phyloP scores from a whole-genome alignment of 1,140 invertebrate species.

The Drosophila micromelanica region DNA sequence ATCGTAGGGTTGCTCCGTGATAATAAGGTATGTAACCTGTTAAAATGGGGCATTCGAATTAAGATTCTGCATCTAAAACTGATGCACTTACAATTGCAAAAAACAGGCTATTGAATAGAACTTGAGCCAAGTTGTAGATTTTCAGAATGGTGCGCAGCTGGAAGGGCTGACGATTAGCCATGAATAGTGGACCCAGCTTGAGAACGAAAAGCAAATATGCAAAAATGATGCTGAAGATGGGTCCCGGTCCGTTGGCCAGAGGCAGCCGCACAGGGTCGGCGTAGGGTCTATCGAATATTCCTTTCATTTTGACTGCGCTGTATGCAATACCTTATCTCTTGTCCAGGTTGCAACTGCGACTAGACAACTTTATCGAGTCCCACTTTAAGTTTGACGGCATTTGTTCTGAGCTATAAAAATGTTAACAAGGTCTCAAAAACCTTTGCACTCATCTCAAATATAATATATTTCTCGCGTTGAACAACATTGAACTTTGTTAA shows the following conservation, averaged over 20 bases:
- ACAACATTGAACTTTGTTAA: too few relatives aligned
- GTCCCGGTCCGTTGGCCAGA: slow-evolving; percentile 89
- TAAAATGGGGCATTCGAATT: background rate
- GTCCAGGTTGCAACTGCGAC: background rate
- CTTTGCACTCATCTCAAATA: too few relatives aligned
- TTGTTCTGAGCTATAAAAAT: background rate
- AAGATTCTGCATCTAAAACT: background rate
- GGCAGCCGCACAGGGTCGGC: slow-evolving; percentile 79
- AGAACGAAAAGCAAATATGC: slow-evolving; percentile 89
- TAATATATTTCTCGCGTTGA: too few relatives aligned
- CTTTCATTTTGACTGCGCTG: slow-evolving; percentile 31
- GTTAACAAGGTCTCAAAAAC: background rate
- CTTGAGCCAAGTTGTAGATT: slow-evolving; percentile 91
- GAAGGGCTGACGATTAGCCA: slow-evolving; percentile 92
- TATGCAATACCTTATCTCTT: background rate
- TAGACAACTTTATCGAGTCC: background rate
- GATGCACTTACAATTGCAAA: slow-evolving; percentile 31
- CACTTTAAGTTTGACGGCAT: background rate
- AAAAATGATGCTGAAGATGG: slow-evolving; percentile 88
- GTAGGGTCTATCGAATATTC: slow-evolving; percentile 15
- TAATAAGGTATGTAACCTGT: slow-evolving; percentile 26
- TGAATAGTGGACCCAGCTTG: slow-evolving; percentile 89
- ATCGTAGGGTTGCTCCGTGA: slow-evolving; percentile 13
- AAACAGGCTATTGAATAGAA: slow-evolving; percentile 42
- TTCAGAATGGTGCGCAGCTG: slow-evolving; percentile 90